A percentile compares a stretch with the other conserved stretches of the same genome.
Conservation (phyloP, 2,888 invertebrate genomes). For the Hyposoter didymator region DNA sequence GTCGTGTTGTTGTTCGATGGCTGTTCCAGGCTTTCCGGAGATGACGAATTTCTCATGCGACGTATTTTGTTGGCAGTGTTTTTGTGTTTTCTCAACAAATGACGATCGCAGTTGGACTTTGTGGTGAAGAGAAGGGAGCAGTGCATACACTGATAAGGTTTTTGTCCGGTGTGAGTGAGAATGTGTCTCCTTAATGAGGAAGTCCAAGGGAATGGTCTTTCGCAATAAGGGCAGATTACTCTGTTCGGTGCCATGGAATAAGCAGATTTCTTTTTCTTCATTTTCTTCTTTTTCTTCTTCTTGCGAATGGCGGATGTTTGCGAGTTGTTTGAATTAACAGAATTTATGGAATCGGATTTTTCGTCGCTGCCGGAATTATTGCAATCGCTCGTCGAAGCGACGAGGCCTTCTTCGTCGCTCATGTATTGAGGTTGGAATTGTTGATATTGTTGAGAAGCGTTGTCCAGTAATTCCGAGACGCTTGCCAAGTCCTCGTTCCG, state of each 20-base stretch:
- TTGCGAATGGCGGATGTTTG: conserved; percentile 73
- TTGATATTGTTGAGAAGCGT: conserved; percentile 87
- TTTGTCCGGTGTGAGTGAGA: conserved; percentile 97
- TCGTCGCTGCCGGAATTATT: conserved; percentile 94
- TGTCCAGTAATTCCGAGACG: conserved; percentile 90
- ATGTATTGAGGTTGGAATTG: conserved; percentile 81
- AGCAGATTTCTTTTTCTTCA: conserved; percentile 94
- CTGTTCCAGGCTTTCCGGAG: conserved; percentile 84
- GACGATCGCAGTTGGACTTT: conserved; percentile 98
- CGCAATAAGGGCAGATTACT: conserved; percentile 96
- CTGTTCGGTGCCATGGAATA: conserved; percentile 98
- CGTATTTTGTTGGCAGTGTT: conserved; percentile 83
- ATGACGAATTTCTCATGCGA: conserved; percentile 80
- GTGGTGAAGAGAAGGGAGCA: conserved; percentile 98
- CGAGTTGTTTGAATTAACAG: conserved; percentile 85
- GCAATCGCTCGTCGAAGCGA: conserved; percentile 93
- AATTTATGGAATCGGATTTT: conserved; percentile 89
- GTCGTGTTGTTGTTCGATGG: conserved; percentile 80
- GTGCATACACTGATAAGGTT: conserved; percentile 97
- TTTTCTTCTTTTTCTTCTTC: conserved; percentile 79
- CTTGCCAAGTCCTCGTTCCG: conserved; percentile 88
- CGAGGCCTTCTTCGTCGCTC: conserved; percentile 91
- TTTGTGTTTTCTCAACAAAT: conserved; percentile 94
- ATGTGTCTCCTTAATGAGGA: conserved; percentile 98
- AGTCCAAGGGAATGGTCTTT: conserved; percentile 98